phyloP scores from a whole-genome alignment of 2,888 invertebrate genomes.

The Melieria crassipennis region DNA sequence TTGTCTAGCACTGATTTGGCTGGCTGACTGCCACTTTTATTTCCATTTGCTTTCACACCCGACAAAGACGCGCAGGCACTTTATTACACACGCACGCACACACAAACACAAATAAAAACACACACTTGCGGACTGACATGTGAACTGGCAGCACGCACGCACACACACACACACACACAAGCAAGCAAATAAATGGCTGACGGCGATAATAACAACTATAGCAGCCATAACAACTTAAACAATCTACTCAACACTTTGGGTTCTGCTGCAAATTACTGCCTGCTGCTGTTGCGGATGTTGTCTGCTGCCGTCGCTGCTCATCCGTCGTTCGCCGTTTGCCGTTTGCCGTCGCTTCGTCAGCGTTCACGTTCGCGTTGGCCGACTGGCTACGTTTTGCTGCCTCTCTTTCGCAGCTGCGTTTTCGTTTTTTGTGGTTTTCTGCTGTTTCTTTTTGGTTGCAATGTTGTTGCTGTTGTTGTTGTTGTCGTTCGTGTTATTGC shows the following conservation, averaged over 20 bases:
- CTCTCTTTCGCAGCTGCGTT: not conserved
- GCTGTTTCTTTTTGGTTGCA: not conserved
- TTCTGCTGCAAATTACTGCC: slow-evolving; percentile 7
- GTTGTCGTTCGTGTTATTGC: not conserved
- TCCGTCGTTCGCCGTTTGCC: too few species aligned
- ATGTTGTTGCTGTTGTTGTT: slow-evolving; percentile 9
- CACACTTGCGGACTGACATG: not conserved
- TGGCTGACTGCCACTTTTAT: slow-evolving; percentile 4
- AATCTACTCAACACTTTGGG: slow-evolving; percentile 4
- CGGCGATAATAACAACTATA: not conserved
- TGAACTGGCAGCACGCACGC: not conserved
- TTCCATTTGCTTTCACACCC: slow-evolving; percentile 3
- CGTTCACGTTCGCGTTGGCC: too few species aligned
- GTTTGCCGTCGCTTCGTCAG: too few species aligned
- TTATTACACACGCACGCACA: slow-evolving; percentile 7
- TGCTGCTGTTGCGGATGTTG: not conserved
- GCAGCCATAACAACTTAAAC: slow-evolving; percentile 4
- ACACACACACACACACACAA: not conserved
- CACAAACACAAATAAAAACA: too few species aligned
- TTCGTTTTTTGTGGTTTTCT: not conserved
- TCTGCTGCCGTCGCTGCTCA: not conserved
- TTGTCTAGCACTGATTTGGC: too few species aligned
- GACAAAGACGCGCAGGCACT: not conserved
- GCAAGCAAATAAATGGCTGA: not conserved
- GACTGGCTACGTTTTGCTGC: not conserved